Evolutionary conservation across 2,113 vertebrate genomes (phyloP).

Genomic region (Etheostoma spectabile): DNA sequence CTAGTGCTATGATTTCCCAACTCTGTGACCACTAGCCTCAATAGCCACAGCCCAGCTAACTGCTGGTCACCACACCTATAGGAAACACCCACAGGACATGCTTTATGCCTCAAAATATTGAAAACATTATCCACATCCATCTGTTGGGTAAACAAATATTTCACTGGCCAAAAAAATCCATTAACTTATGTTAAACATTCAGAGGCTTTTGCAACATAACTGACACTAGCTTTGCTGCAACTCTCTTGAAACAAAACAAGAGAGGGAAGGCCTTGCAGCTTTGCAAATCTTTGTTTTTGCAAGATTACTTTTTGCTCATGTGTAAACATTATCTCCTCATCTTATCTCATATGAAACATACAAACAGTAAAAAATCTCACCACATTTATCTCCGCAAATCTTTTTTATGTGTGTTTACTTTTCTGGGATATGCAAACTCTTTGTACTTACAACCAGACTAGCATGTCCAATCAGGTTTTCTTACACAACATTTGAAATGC

Average conservation of each 20-base stretch:
- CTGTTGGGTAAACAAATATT: conserved; percentile 69
- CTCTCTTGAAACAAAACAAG: background rate
- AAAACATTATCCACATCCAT: conserved; percentile 63
- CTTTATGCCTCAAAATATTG: conserved; percentile 62
- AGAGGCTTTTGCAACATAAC: conserved; percentile 36
- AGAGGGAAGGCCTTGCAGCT: background rate
- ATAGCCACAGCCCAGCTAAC: conserved; percentile 64
- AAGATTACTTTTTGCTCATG: conserved; percentile 10
- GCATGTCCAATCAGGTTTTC: conserved; percentile 8
- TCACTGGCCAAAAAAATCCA: conserved; percentile 56
- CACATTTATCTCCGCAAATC: background rate
- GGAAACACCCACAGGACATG: conserved; percentile 68
- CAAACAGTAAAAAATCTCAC: background rate
- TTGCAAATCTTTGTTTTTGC: background rate
- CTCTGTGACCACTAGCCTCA: conserved; percentile 49
- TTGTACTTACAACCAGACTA: background rate
- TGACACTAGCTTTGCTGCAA: conserved; percentile 1
- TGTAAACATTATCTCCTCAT: background rate
- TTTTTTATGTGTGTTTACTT: background rate
- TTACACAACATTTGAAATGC: conserved; percentile 12
- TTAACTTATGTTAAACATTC: conserved; percentile 34
- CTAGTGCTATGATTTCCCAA: conserved; percentile 46
- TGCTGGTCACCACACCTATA: conserved; percentile 70
- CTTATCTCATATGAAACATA: background rate
- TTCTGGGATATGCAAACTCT: background rate